A percentile compares a stretch with the other conserved stretches of the same genome.
Evolutionary conservation across 2,113 vertebrate species (phyloP).

Genomic region (Tragelaphus imberbis): DNA sequence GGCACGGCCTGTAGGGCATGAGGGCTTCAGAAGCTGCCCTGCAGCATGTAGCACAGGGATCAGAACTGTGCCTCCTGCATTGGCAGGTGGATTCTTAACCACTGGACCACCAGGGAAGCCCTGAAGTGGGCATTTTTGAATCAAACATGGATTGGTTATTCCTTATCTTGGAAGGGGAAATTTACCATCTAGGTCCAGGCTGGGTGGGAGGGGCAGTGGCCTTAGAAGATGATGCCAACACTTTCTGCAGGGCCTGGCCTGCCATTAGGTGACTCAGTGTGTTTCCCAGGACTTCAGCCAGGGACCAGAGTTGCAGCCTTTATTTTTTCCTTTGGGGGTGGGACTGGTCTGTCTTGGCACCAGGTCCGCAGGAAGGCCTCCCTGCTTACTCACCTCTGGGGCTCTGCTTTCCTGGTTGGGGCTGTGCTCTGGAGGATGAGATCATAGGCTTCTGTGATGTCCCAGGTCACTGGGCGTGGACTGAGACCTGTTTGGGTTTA

Average conservation of each 20-base stretch:
- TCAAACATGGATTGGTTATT: background rate
- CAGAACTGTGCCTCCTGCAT: background rate
- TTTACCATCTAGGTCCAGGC: background rate
- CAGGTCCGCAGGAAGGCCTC: constrained; percentile 4
- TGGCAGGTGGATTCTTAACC: background rate
- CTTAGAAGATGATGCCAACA: constrained; percentile 26
- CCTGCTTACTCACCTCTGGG: background rate
- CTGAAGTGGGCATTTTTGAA: background rate
- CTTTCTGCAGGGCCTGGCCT: constrained; percentile 15
- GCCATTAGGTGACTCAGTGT: constrained; percentile 58
- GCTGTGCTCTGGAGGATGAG: background rate
- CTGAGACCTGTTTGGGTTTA: background rate
- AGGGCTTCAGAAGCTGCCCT: background rate
- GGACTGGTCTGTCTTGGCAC: constrained; percentile 19
- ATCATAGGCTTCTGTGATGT: background rate
- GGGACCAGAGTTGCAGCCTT: background rate
- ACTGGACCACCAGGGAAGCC: background rate
- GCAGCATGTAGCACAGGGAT: background rate
- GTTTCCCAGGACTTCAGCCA: constrained; percentile 23
- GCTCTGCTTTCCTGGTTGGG: background rate
- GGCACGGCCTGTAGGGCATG: background rate
- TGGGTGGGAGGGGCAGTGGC: background rate
- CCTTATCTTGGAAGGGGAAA: background rate
- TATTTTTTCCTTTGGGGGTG: constrained; percentile 15
- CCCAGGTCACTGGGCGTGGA: background rate